These are phyloP conservation scores for Acipenser transmontanus DNA, from an alignment of 2,797 vertebrate genomes.

Conservation along the genomic window DNA sequence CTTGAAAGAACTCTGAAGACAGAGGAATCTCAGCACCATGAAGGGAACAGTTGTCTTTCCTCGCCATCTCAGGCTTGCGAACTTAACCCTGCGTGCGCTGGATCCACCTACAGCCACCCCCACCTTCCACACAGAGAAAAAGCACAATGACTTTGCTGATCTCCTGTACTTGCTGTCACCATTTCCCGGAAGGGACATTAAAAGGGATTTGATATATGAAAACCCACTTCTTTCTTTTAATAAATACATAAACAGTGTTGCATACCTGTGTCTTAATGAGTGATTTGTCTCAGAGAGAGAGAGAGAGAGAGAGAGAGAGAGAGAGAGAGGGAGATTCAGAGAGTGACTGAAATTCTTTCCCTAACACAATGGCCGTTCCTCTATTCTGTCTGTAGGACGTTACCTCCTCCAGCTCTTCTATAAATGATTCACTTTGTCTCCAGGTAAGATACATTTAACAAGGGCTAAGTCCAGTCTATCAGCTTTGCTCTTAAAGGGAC, in stretches of 20 bases:
- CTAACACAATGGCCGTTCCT: slow-evolving; percentile 19
- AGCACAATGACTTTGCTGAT: slow-evolving; percentile 1
- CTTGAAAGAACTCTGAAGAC: slow-evolving; percentile 62
- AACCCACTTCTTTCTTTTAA: slow-evolving; percentile 11
- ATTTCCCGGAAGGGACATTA: neutral
- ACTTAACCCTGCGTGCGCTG: slow-evolving; percentile 6
- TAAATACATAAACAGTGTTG: neutral
- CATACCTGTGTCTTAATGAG: neutral
- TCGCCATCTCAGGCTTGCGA: slow-evolving; percentile 29
- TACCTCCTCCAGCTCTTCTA: slow-evolving; percentile 29
- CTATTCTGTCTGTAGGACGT: neutral
- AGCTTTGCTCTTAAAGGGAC: neutral
- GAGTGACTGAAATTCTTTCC: slow-evolving; percentile 20
- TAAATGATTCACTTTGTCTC: slow-evolving; percentile 55
- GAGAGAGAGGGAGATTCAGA: neutral
- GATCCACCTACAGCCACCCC: neutral
- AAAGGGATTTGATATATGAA: neutral
- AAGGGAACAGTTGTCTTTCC: slow-evolving; percentile 57
- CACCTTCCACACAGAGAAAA: neutral
- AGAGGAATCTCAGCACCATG: slow-evolving; percentile 55
- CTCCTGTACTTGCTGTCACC: neutral
- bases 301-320: neutral
- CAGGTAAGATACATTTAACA: slow-evolving; percentile 38
- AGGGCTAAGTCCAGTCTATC: slow-evolving; percentile 48
- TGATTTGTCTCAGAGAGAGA: neutral